Evolutionary conservation across 2,113 vertebrate species (phyloP).

Genomic region (Melanocharis versteri): DNA sequence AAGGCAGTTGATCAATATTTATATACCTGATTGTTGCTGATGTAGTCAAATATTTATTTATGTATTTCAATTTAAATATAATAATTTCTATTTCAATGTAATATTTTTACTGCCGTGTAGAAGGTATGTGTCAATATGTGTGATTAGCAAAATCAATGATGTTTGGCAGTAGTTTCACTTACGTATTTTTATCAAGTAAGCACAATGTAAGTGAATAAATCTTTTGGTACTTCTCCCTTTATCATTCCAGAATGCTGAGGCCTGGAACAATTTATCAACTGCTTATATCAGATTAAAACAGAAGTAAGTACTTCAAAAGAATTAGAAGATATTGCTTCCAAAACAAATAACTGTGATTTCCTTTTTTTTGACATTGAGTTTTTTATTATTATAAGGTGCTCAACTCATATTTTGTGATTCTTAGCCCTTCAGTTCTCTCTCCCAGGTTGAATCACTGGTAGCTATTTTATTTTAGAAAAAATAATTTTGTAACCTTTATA

Average conservation of each 20-base stretch:
- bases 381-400: background rate
- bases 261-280: conserved; percentile 97
- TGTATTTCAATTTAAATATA: background rate
- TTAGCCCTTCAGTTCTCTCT: background rate
- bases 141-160: background rate
- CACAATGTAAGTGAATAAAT: background rate
- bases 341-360: conserved; percentile 18
- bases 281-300: conserved; percentile 91
- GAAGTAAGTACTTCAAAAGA: conserved; percentile 84
- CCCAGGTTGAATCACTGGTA: background rate
- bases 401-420: background rate
- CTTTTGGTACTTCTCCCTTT: conserved; percentile 2
- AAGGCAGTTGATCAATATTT: background rate
- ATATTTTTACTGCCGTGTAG: background rate
- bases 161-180: background rate
- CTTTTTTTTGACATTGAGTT: background rate
- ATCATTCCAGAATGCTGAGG: conserved; percentile 90
- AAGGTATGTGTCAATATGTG: background rate
- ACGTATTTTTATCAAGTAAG: background rate
- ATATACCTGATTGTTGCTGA: background rate
- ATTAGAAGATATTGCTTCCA: conserved; percentile 7
- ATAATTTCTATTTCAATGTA: background rate
- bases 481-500: background rate
- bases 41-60: background rate
- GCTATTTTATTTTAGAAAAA: background rate